Evolutionary conservation across 1,140 invertebrate genomes (phyloP).

Genomic region (Drosophila obscura): DNA sequence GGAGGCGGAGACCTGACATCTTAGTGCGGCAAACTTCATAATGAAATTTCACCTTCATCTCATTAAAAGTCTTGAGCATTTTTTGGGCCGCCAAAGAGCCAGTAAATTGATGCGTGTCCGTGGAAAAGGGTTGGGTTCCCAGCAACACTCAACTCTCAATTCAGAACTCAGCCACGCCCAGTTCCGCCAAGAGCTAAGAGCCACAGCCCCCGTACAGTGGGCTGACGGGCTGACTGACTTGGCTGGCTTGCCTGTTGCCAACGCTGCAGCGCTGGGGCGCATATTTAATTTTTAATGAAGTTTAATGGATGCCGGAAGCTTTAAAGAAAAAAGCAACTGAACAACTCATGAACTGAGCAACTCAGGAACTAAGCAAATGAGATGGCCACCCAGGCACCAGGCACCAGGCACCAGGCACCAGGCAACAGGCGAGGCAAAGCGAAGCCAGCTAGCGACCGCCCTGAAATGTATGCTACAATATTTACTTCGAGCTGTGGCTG

Average conservation of each 20-base stretch:
- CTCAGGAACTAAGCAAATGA: background rate
- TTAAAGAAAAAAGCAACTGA: slow-evolving; percentile 50
- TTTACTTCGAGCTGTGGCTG: slow-evolving; percentile 1
- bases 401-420: no score
- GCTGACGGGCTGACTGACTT: background rate
- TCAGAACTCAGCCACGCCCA: slow-evolving; percentile 58
- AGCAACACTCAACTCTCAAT: slow-evolving; percentile 15
- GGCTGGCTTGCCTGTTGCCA: slow-evolving; percentile 27
- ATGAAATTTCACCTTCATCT: slow-evolving; percentile 84
- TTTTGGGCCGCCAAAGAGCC: slow-evolving; percentile 22
- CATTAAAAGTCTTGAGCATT: slow-evolving; percentile 82
- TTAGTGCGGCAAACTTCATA: slow-evolving; percentile 71
- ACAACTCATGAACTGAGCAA: slow-evolving; percentile 15
- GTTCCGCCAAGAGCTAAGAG: slow-evolving; percentile 15
- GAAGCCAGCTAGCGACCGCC: no score
- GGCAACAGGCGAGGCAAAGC: no score
- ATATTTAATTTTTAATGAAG: slow-evolving; percentile 82
- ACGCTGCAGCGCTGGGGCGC: slow-evolving; percentile 45
- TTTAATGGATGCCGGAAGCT: slow-evolving; percentile 82
- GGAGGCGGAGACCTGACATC: slow-evolving; percentile 21
- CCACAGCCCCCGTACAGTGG: no score
- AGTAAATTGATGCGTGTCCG: slow-evolving; percentile 68
- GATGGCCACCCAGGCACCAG: background rate
- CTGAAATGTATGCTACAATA: background rate
- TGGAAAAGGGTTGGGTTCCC: slow-evolving; percentile 43